Conservation (phyloP, 2,797 vertebrate genomes). For the Buphagus erythrorhynchus region DNA sequence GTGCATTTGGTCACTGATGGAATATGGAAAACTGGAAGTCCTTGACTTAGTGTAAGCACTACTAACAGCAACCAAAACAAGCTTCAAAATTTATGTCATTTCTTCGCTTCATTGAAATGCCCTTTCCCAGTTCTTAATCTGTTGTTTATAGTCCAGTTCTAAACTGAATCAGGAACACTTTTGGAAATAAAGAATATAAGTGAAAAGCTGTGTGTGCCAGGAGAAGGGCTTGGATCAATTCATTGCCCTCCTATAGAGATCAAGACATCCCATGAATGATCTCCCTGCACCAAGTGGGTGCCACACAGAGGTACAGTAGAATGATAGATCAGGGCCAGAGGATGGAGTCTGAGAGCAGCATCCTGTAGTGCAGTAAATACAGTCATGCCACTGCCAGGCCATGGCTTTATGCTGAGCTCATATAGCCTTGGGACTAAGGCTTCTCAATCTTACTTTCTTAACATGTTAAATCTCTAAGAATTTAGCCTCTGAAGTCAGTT, state of each 20-base stretch:
- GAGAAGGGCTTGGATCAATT: background rate
- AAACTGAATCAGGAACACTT: background rate
- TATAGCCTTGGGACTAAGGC: background rate
- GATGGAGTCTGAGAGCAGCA: background rate
- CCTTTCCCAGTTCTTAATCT: background rate
- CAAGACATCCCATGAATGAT: rapidly evolving
- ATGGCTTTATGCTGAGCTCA: background rate
- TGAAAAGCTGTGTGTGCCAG: background rate
- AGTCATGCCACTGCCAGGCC: background rate
- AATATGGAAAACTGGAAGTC: background rate
- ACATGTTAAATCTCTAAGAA: background rate
- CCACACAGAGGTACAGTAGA: background rate
- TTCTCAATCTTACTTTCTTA: background rate
- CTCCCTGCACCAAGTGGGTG: background rate
- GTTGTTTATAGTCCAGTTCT: background rate
- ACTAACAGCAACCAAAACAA: background rate
- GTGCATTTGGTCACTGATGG: background rate
- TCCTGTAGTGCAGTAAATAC: background rate
- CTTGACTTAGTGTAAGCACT: background rate
- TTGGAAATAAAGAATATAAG: background rate
- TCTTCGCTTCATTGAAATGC: background rate
- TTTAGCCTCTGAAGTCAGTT: background rate
- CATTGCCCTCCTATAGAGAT: background rate
- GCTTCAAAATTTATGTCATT: background rate
- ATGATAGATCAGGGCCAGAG: background rate